These are phyloP conservation scores for Agonum fuliginosum DNA, from an alignment of 2,888 invertebrate species.

Conservation along the genomic window DNA sequence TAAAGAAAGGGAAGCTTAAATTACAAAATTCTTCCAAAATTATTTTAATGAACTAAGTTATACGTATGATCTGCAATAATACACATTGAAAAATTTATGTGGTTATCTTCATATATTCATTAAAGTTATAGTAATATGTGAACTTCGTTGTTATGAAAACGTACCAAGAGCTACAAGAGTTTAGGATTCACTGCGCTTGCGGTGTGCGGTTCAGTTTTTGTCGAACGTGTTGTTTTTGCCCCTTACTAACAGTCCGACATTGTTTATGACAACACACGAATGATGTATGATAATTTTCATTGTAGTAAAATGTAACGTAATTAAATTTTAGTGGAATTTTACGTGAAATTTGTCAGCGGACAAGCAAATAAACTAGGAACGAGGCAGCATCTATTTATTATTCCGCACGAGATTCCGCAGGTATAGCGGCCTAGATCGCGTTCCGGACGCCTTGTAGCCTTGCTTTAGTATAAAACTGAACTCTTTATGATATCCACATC, in stretches of 20 bases:
- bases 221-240: slow-evolving; percentile 7
- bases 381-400: slow-evolving; percentile 30
- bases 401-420: slow-evolving; percentile 52
- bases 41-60: too few relatives aligned
- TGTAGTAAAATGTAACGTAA: slow-evolving; percentile 45
- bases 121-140: too few relatives aligned
- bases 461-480: slow-evolving; percentile 55
- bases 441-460: not conserved
- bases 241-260: not conserved
- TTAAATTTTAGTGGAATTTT: slow-evolving; percentile 39
- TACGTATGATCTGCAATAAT: too few relatives aligned
- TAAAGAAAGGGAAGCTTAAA: too few relatives aligned
- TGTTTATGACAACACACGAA: slow-evolving; percentile 12
- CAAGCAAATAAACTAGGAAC: slow-evolving; percentile 16
- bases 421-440: slow-evolving; percentile 41
- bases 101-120: too few relatives aligned
- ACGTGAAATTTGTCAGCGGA: slow-evolving; percentile 42
- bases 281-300: slow-evolving; percentile 38
- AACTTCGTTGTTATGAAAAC: too few relatives aligned
- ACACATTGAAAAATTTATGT: too few relatives aligned
- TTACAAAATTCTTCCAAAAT: too few relatives aligned
- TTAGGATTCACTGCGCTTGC: not conserved
- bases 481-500: slow-evolving; percentile 55
- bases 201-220: not conserved
- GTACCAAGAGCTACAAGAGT: not conserved